These are phyloP conservation scores for Danionella cerebrum DNA, from an alignment of 2,113 vertebrate species.

Conservation along the genomic window DNA sequence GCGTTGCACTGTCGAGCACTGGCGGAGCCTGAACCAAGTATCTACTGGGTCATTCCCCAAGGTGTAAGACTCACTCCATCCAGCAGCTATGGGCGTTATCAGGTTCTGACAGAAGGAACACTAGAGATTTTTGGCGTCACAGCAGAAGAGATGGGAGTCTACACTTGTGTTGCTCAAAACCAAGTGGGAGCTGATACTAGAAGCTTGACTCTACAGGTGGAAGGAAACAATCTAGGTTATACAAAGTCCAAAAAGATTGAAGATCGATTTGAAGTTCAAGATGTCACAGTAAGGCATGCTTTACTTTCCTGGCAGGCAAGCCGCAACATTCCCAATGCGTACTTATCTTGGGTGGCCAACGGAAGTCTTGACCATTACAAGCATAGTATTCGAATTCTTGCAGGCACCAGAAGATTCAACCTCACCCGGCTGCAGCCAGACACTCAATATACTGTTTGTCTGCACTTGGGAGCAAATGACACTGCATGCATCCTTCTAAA, in stretches of 20 bases:
- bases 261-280: conserved; percentile 59
- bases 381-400: conserved; percentile 72
- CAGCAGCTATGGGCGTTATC: conserved; percentile 46
- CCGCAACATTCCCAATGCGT: conserved; percentile 74
- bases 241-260: conserved; percentile 42
- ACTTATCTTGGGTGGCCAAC: conserved; percentile 77
- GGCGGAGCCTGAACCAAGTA: conserved; percentile 82
- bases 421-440: conserved; percentile 79
- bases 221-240: conserved; percentile 44
- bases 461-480: conserved; percentile 68
- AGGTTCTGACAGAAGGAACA: conserved; percentile 78
- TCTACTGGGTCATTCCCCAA: conserved; percentile 88
- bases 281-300: conserved; percentile 69
- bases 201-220: conserved; percentile 73
- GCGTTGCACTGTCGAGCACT: conserved; percentile 85
- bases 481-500: conserved; percentile 65
- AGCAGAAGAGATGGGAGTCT: conserved; percentile 71
- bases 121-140: conserved; percentile 76
- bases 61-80: conserved; percentile 69
- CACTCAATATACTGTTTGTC: conserved; percentile 83
- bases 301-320: conserved; percentile 74
- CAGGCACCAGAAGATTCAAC: conserved; percentile 81
- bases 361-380: conserved; percentile 43
- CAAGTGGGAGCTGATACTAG: conserved; percentile 83
- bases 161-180: conserved; percentile 94